Base-by-base conservation (phyloP, 2,888 invertebrate genomes). In the Boloria euphrosyne region DNA sequence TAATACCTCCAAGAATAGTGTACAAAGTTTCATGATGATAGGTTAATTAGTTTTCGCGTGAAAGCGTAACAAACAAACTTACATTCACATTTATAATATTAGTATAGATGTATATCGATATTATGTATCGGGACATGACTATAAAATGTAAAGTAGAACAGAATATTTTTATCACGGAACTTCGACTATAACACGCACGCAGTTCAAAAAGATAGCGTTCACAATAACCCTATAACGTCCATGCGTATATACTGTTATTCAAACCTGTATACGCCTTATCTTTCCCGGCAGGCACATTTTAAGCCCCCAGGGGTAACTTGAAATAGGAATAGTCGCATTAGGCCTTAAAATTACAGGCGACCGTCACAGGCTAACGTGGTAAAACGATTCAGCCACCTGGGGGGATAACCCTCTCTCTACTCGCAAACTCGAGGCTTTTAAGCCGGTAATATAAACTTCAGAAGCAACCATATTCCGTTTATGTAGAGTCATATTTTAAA, bases 251-350 rank as follows among this genome's bases (percentile, higher is more conserved):
- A 59, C 47, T 52, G 60, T 53, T 66, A 66, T 65, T 60, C 65
- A 68, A 65, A 69, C 69, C 65, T 67, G 65, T 67, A 68, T 75
- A 69, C 69, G 69, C 69, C 83, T 90, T 90, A 90, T 90, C 90
- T 89, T 80, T 69, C 78, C 80, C 82, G 84, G 80, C 90, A 89
- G 87, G 84, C 87, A 82, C 83, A 83, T 85, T 86, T 90, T 89
- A 89, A 88, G 84, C 78, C 84, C 80, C 78, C 82, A 83, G 86
- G 86, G 90, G 90, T 87, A 84, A 81, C 85, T 90, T 86, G 85
- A 90, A 91, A 91, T 91, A 91, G 91, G 89, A 90, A 90, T 91
- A 89, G 92, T 87, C 89, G 90, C 90, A 92, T 92, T 91, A 92
- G 90, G 87, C 85, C 80, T 86, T 90, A 85, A 89, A 91, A 91